Evolutionary conservation across 2,113 vertebrate genomes (phyloP), one percentile per base, ranked within the genome.

Genomic region (Stomatorhinus ivindoensis): DNA sequence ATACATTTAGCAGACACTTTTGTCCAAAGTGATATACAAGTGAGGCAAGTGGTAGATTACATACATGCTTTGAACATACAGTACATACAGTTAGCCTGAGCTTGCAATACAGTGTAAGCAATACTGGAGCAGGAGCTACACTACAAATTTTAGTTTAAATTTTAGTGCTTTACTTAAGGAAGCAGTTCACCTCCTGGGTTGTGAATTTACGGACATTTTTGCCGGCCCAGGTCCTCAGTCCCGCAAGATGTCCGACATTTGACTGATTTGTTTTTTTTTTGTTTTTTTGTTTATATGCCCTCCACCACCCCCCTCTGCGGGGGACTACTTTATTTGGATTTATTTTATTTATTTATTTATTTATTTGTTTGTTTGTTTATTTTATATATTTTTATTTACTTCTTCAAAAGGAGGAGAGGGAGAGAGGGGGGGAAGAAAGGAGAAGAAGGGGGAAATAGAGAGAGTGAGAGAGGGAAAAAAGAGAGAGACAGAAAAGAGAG

Each of bases 261-360:
- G 31, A 39, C 24, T 87, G 85, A 53, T 53, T 87, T 87, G 51
- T 42, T 44, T 87, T 53, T 87, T 87, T 35, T 42, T 44, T 87
- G 35, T 87, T 65, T n/a, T n/a, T n/a, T n/a, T n/a, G n/a, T n/a
- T n/a, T n/a, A n/a, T n/a, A n/a, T n/a, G n/a, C n/a, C n/a, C n/a
- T n/a, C n/a, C n/a, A n/a, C n/a, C n/a, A n/a, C n/a, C n/a, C n/a
- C n/a, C n/a, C n/a, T n/a, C n/a, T n/a, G n/a, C n/a, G n/a, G n/a
- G n/a, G n/a, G n/a, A n/a, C n/a, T n/a, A n/a, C n/a, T n/a, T n/a
- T n/a, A n/a, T n/a, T n/a, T n/a, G n/a, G n/a, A n/a, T n/a, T n/a
- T n/a, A n/a, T n/a, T n/a, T n/a, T n/a, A n/a, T n/a, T n/a, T n/a
- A n/a, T n/a, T n/a, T n/a, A n/a, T n/a, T n/a, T n/a, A n/a, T n/a